These are phyloP conservation scores for Oncorhynchus gorbuscha DNA, from an alignment of 2,113 vertebrate species.

Conservation along the genomic window DNA sequence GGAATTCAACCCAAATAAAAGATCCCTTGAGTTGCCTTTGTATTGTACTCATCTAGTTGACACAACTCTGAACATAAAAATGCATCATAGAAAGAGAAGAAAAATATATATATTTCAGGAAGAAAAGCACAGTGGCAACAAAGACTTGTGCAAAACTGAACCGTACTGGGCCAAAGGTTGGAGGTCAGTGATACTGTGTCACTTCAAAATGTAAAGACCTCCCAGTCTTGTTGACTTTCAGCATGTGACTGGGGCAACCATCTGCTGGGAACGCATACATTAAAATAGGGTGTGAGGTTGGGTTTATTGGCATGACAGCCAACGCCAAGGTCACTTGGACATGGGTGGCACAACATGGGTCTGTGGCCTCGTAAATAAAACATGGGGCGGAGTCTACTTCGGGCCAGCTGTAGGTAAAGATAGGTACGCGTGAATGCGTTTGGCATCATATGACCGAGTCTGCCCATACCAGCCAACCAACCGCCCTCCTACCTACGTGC, in stretches of 20 bases:
- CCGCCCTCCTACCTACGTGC: constrained; percentile 19
- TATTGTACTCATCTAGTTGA: constrained; percentile 53
- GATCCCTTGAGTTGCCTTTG: constrained; percentile 24
- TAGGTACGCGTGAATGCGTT: constrained; percentile 56
- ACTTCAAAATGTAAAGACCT: constrained; percentile 32
- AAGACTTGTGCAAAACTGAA: too few species aligned
- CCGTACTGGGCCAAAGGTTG: constrained; percentile 8
- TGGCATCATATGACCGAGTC: constrained; percentile 65
- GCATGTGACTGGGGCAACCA: neutral
- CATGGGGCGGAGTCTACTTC: constrained; percentile 60
- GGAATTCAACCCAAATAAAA: constrained; percentile 63
- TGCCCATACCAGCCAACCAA: constrained; percentile 51
- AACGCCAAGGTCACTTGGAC: constrained; percentile 32
- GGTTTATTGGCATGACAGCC: neutral
- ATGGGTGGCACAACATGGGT: constrained; percentile 33
- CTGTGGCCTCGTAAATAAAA: constrained; percentile 68
- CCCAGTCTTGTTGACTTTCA: neutral
- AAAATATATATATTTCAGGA: constrained; percentile 54
- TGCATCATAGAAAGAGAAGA: constrained; percentile 60
- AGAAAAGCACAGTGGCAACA: constrained; percentile 61
- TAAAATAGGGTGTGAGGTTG: neutral
- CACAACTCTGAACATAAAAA: constrained; percentile 59
- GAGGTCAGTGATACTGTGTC: too few species aligned
- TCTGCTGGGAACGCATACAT: neutral
- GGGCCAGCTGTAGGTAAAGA: constrained; percentile 40